phyloP scores from a whole-genome alignment of 2,113 vertebrate species.

The Grammomys surdaster region DNA sequence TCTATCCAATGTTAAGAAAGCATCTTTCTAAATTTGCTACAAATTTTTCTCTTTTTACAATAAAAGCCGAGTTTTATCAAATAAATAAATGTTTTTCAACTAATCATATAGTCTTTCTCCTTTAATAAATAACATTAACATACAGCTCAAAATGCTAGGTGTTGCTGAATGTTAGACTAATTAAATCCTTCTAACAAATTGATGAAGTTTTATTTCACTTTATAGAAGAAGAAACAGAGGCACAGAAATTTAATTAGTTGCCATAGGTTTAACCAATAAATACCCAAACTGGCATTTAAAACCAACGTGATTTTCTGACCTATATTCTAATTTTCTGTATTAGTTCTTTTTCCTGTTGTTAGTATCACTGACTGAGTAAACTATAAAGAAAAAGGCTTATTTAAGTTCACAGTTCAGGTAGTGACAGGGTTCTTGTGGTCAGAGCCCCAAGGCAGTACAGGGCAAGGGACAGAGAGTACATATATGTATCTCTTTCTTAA shows the following conservation, averaged over 20 bases:
- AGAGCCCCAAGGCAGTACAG: background rate
- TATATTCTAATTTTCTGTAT: background rate
- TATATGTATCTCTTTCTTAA: background rate
- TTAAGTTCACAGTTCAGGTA: background rate
- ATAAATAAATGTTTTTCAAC: background rate
- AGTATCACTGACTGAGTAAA: background rate
- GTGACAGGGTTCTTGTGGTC: background rate
- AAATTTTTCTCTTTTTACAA: background rate
- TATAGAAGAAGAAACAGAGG: background rate
- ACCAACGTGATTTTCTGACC: background rate
- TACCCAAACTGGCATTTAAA: background rate
- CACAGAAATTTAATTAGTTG: slow-evolving; percentile 20
- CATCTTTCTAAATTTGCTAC: background rate
- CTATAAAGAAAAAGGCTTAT: background rate
- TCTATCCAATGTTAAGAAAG: background rate
- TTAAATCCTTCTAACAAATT: background rate
- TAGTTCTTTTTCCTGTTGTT: background rate
- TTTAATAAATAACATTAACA: background rate
- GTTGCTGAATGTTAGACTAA: background rate
- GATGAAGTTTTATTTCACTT: background rate
- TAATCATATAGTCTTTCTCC: background rate
- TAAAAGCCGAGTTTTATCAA: background rate
- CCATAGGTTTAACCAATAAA: background rate
- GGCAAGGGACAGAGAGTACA: background rate
- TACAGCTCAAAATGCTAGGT: background rate